These are phyloP conservation scores for Tricholaema leucomelas DNA, from an alignment of 2,113 vertebrate genomes.

Conservation along the genomic window DNA sequence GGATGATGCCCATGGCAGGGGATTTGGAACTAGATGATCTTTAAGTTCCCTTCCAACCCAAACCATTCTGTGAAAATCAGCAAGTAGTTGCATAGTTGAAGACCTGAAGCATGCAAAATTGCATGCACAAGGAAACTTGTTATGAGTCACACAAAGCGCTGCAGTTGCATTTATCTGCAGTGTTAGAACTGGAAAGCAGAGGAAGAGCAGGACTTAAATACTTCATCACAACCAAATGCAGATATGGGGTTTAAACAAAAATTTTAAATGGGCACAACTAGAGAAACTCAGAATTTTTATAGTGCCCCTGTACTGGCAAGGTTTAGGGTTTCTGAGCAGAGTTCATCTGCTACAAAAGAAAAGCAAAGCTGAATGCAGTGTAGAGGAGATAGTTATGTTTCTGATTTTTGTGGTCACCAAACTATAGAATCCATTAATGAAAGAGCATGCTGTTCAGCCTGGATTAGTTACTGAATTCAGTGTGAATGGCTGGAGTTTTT, in stretches of 20 bases:
- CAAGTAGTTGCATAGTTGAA: background rate
- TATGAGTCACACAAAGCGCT: background rate
- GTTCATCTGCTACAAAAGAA: background rate
- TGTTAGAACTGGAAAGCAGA: background rate
- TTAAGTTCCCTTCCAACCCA: too few species aligned
- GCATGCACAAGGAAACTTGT: background rate
- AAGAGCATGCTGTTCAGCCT: background rate
- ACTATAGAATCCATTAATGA: background rate
- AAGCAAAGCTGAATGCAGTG: background rate
- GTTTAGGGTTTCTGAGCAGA: background rate
- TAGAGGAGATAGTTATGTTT: background rate
- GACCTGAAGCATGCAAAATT: background rate
- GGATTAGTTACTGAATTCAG: background rate
- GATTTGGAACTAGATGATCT: too few species aligned
- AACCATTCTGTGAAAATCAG: background rate
- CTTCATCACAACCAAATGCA: background rate
- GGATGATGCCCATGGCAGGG: too few species aligned
- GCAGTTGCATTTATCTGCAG: background rate
- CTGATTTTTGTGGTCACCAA: background rate
- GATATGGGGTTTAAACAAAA: rapidly evolving
- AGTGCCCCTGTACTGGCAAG: background rate
- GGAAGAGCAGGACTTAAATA: background rate
- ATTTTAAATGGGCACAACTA: background rate
- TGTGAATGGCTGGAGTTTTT: background rate
- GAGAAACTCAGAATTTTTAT: background rate